Evolutionary conservation across 2,113 vertebrate genomes (phyloP).

Genomic region (Corythornis madagascariensis): DNA sequence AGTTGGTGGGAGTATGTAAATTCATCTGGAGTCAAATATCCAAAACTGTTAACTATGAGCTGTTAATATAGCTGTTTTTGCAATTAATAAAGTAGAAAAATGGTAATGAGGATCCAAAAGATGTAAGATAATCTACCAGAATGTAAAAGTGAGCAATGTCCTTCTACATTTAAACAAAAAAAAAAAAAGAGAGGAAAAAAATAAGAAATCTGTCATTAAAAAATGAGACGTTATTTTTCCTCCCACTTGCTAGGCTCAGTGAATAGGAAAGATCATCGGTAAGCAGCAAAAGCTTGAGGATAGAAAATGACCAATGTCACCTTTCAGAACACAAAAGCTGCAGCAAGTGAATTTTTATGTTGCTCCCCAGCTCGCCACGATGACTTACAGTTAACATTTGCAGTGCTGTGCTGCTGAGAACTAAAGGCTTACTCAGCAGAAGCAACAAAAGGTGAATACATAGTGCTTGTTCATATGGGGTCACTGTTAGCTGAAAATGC

Average conservation of each 20-base stretch:
- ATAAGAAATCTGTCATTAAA: not conserved
- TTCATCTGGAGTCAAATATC: not conserved
- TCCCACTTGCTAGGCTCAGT: not conserved
- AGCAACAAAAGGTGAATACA: not conserved
- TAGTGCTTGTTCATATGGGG: not conserved
- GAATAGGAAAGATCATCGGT: not conserved
- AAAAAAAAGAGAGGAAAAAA: too few relatives aligned
- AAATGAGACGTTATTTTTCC: not conserved
- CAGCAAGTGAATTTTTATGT: slow-evolving; percentile 60
- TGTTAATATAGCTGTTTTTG: not conserved
- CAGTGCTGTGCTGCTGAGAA: not conserved
- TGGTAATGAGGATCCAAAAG: not conserved
- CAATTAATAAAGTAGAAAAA: not conserved
- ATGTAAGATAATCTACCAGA: not conserved
- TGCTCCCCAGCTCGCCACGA: not conserved
- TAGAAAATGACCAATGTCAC: slow-evolving; percentile 2
- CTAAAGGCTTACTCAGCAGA: slow-evolving; percentile 57
- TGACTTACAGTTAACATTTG: slow-evolving; percentile 67
- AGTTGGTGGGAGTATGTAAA: fast-evolving
- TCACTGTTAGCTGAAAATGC: not conserved
- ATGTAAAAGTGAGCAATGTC: not conserved
- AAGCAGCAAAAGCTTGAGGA: not conserved
- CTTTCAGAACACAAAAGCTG: slow-evolving; percentile 40
- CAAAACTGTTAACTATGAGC: not conserved
- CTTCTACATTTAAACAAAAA: not conserved